Evolutionary conservation across 2,113 vertebrate genomes (phyloP).

Genomic region (Sapayoa aenigma): DNA sequence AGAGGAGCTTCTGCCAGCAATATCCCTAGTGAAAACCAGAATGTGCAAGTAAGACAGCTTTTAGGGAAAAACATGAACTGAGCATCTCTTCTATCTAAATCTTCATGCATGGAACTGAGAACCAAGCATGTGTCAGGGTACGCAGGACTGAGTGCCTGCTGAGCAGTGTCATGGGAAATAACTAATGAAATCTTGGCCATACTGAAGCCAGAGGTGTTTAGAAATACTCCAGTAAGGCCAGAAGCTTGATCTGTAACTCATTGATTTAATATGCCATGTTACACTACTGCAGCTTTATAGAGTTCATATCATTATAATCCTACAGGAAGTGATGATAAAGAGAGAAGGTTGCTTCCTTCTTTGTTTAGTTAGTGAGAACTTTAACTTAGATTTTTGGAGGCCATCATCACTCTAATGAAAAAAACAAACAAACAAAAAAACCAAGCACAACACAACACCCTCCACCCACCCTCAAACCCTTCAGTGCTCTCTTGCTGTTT

Average conservation of each 20-base stretch:
- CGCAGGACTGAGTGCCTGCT: neutral
- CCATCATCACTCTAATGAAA: neutral
- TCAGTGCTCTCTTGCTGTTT: neutral
- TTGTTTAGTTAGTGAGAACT: neutral
- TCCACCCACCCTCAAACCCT: rapidly evolving
- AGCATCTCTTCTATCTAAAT: neutral
- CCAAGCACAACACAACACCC: neutral
- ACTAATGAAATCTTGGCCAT: neutral
- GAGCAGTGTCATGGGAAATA: neutral
- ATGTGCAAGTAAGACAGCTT: conserved; percentile 13
- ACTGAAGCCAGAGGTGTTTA: neutral
- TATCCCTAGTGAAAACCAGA: conserved; percentile 29
- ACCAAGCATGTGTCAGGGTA: neutral
- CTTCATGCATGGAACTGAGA: neutral
- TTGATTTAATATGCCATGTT: neutral
- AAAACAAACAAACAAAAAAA: neutral
- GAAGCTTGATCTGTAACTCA: neutral
- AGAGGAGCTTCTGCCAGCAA: conserved; percentile 17
- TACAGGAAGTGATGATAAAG: neutral
- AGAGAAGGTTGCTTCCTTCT: neutral
- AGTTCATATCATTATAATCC: neutral
- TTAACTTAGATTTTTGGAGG: neutral
- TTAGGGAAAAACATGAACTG: neutral
- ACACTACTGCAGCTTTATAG: neutral
- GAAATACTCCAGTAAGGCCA: neutral